Evolutionary conservation across 2,888 invertebrate genomes (phyloP).

Genomic region (Celastrina argiolus): DNA sequence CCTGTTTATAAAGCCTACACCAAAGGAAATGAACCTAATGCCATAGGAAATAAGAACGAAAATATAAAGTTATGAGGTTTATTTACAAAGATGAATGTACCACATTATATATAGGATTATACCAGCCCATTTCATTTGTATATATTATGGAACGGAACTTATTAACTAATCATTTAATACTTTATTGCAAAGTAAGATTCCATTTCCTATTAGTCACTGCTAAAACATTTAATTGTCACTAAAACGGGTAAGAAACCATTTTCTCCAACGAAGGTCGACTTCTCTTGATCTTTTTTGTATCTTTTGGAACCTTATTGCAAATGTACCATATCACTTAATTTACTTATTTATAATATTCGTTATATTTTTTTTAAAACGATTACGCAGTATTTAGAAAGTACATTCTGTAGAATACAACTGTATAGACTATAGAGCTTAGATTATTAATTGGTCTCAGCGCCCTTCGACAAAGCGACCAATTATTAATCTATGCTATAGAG

Average conservation of each 20-base stretch:
- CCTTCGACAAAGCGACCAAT: too few relatives aligned
- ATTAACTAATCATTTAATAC: neutral
- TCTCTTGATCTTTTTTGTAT: neutral
- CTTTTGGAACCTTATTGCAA: neutral
- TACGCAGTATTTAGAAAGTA: too few relatives aligned
- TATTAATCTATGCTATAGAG: too few relatives aligned
- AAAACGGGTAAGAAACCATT: neutral
- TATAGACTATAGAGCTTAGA: too few relatives aligned
- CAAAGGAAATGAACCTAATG: too few relatives aligned
- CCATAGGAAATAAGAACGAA: neutral
- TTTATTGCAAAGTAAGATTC: neutral
- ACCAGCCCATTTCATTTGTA: neutral
- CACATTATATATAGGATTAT: too few relatives aligned
- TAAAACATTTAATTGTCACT: neutral
- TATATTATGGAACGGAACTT: neutral
- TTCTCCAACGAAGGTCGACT: slow-evolving; percentile 3
- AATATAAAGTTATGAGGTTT: neutral
- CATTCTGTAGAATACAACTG: too few relatives aligned
- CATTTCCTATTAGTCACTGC: neutral
- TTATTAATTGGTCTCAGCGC: too few relatives aligned
- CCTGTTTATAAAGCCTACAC: neutral
- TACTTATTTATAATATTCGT: too few relatives aligned
- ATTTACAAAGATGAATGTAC: neutral
- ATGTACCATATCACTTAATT: neutral
- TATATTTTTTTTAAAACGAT: too few relatives aligned